These are phyloP conservation scores for Crepidodera aurea DNA, from an alignment of 2,888 invertebrate species.

Conservation along the genomic window DNA sequence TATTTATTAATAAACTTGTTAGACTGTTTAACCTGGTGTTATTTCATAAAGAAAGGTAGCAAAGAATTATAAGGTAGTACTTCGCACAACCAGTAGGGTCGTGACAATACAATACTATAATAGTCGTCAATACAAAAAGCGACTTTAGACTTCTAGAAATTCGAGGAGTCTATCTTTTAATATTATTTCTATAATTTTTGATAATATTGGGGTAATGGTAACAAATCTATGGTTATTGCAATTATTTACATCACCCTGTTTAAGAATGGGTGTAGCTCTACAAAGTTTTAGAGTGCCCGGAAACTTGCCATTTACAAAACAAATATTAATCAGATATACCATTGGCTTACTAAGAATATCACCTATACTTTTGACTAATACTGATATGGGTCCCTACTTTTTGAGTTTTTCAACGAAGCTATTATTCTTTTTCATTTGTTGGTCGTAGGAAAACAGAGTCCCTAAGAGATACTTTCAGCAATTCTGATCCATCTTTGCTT, in stretches of 20 bases:
- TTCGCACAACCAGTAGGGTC: too few relatives aligned
- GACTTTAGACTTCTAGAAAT: too few relatives aligned
- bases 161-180: too few relatives aligned
- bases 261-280: conserved; percentile 3
- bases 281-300: neutral
- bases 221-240: conserved; percentile 6
- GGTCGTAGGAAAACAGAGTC: neutral
- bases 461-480: neutral
- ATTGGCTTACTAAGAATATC: neutral
- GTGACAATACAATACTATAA: too few relatives aligned
- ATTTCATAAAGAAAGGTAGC: too few relatives aligned
- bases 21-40: too few relatives aligned
- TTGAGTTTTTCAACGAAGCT: conserved; percentile 2
- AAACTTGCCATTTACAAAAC: too few relatives aligned
- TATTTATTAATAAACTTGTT: too few relatives aligned
- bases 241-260: neutral
- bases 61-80: too few relatives aligned
- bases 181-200: too few relatives aligned
- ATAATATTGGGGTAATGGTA: too few relatives aligned
- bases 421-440: conserved; percentile 1
- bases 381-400: neutral
- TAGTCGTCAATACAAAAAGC: too few relatives aligned
- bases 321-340: neutral
- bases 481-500: neutral
- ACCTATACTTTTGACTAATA: neutral